phyloP scores from a whole-genome alignment of 2,888 invertebrate genomes.

The Augochlorella aurata region DNA sequence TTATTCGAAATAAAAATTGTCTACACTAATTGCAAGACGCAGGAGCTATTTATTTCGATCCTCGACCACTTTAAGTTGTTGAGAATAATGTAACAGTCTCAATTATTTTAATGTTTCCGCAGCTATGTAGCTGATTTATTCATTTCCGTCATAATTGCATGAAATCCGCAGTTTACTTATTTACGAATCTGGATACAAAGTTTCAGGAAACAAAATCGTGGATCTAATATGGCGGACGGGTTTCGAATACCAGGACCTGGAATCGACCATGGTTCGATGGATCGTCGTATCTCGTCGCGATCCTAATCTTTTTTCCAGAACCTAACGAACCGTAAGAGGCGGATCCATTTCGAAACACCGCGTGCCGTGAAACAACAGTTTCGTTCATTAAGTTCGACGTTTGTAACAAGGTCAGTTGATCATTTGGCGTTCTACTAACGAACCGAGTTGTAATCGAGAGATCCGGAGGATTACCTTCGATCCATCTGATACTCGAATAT shows the following conservation, averaged over 20 bases:
- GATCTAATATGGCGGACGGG: no score
- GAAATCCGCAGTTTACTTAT: no score
- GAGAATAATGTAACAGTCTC: no score
- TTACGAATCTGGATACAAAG: no score
- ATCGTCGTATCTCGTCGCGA: slow-evolving; percentile 27
- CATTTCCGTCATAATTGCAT: no score
- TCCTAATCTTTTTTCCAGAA: slow-evolving; percentile 20
- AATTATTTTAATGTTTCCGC: no score
- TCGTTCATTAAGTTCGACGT: background rate
- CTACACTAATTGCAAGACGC: no score
- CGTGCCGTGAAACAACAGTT: slow-evolving; percentile 4
- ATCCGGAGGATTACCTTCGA: background rate
- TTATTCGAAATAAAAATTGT: no score
- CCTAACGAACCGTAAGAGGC: slow-evolving; percentile 30
- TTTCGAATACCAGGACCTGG: background rate
- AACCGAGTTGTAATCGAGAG: background rate
- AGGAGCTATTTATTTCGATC: no score
- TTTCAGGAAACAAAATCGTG: no score
- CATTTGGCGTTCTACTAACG: background rate
- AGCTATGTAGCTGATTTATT: no score
- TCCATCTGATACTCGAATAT: background rate
- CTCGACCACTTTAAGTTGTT: no score
- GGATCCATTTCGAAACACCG: slow-evolving; percentile 20
- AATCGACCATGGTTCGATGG: slow-evolving; percentile 3
- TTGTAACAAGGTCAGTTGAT: slow-evolving; percentile 7